Conservation (phyloP, 2,888 invertebrate genomes). For the Troides oblongomaculatus region DNA sequence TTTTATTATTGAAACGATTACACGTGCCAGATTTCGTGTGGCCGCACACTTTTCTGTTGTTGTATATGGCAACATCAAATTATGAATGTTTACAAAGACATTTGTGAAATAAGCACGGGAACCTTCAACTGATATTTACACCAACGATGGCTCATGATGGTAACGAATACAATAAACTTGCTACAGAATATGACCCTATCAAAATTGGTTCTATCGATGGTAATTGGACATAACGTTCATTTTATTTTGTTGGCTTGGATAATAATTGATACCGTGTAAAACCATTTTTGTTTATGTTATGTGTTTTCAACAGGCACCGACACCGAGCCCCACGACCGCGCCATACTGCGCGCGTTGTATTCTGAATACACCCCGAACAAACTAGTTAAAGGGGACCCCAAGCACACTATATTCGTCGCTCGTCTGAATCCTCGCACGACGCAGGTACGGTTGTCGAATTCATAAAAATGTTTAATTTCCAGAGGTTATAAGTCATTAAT, state of each 20-base stretch:
- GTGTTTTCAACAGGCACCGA: slow-evolving; percentile 81
- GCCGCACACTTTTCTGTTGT: too few species aligned
- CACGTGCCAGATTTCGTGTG: too few species aligned
- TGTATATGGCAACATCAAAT: too few species aligned
- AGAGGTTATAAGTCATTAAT: too few species aligned
- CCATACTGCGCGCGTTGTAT: slow-evolving; percentile 84
- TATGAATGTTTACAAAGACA: too few species aligned
- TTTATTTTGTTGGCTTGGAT: neutral
- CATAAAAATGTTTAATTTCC: slow-evolving; percentile 1
- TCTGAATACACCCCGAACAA: slow-evolving; percentile 84
- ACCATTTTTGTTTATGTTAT: neutral
- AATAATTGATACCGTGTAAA: too few species aligned
- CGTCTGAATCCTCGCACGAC: slow-evolving; percentile 85
- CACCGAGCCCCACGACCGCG: slow-evolving; percentile 89
- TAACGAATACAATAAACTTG: slow-evolving; percentile 40
- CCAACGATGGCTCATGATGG: slow-evolving; percentile 34
- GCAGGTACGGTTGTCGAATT: slow-evolving; percentile 56
- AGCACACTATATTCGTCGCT: slow-evolving; percentile 87
- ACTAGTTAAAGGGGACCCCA: slow-evolving; percentile 84
- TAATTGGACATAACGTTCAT: slow-evolving; percentile 34
- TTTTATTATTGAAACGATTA: too few species aligned
- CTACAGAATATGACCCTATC: slow-evolving; percentile 86
- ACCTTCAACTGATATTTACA: neutral
- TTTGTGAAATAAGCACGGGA: neutral
- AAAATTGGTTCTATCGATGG: slow-evolving; percentile 93